Evolutionary conservation across 2,888 invertebrate species (phyloP).

Genomic region (Keiferia lycopersicella): DNA sequence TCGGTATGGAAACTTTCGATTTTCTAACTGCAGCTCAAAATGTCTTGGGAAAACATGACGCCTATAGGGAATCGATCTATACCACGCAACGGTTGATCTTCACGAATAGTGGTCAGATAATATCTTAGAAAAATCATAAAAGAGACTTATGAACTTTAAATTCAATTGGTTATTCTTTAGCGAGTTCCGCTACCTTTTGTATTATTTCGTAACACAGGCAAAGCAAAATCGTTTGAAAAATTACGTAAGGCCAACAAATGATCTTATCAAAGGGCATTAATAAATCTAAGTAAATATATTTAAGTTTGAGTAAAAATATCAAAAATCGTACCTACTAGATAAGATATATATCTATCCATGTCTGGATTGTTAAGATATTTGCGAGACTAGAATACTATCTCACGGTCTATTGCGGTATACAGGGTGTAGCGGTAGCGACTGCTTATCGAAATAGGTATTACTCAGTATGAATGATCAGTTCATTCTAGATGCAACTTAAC

Average conservation of each 20-base stretch:
- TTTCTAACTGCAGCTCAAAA: conserved; percentile 49
- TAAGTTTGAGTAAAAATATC: neutral
- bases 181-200: conserved; percentile 5
- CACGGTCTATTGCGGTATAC: conserved; percentile 46
- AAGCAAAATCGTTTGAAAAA: neutral
- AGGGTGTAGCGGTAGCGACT: too few species aligned
- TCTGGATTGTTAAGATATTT: neutral
- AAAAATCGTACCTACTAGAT: neutral
- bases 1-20: conserved; percentile 43
- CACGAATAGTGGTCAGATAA: conserved; percentile 16
- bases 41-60: conserved; percentile 50
- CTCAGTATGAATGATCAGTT: too few species aligned
- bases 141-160: conserved; percentile 14
- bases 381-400: conserved; percentile 45
- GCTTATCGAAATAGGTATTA: too few species aligned
- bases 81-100: conserved; percentile 20
- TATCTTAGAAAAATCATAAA: conserved; percentile 13
- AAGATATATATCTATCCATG: too few species aligned
- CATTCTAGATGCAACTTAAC: too few species aligned
- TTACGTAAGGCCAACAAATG: neutral
- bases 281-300: neutral
- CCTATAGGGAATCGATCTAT: conserved; percentile 38
- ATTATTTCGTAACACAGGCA: neutral
- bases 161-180: conserved; percentile 5
- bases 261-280: neutral